Percentiles rank a stretch among this genome's conserved stretches.
phyloP scores from a whole-genome alignment of 2,888 invertebrate species.

The Sipunculus nudus region DNA sequence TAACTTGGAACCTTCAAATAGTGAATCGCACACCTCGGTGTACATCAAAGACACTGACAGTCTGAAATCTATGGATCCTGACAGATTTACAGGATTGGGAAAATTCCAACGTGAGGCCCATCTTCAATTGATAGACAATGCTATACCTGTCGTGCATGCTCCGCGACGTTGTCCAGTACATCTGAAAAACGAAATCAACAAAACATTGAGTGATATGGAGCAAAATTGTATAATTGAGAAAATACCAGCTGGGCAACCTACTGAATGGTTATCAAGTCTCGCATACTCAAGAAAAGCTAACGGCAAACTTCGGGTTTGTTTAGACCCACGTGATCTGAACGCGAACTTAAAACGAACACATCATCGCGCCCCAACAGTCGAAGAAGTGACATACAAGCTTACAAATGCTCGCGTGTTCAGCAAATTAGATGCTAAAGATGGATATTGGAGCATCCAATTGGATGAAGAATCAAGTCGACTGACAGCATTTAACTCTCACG shows the following conservation, averaged over 20 bases:
- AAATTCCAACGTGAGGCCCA: too few species aligned
- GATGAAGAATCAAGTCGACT: slow-evolving; percentile 4
- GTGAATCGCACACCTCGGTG: too few species aligned
- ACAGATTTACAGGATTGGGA: too few species aligned
- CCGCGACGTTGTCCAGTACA: slow-evolving; percentile 7
- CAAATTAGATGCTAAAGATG: slow-evolving; percentile 29
- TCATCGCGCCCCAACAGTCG: slow-evolving; percentile 20
- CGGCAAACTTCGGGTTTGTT: slow-evolving; percentile 20
- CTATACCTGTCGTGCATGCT: too few species aligned
- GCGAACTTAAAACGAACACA: slow-evolving; percentile 14
- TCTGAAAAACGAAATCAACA: slow-evolving; percentile 2
- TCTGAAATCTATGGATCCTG: too few species aligned
- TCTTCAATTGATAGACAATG: too few species aligned
- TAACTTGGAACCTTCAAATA: too few species aligned
- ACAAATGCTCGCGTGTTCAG: slow-evolving; percentile 17
- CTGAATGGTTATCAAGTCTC: slow-evolving; percentile 21
- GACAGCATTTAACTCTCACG: slow-evolving; percentile 20
- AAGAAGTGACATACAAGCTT: slow-evolving; percentile 22
- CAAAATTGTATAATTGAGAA: slow-evolving; percentile 7
- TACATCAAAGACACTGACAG: too few species aligned
- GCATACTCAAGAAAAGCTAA: slow-evolving; percentile 11
- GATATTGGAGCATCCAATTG: slow-evolving; percentile 28
- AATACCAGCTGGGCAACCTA: slow-evolving; percentile 10
- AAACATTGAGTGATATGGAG: slow-evolving; percentile 17
- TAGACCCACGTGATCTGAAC: slow-evolving; percentile 25